Evolutionary conservation across 1,140 invertebrate species (phyloP), one percentile per base, ranked within the genome.

Genomic region (Drosophila melanogaster): DNA sequence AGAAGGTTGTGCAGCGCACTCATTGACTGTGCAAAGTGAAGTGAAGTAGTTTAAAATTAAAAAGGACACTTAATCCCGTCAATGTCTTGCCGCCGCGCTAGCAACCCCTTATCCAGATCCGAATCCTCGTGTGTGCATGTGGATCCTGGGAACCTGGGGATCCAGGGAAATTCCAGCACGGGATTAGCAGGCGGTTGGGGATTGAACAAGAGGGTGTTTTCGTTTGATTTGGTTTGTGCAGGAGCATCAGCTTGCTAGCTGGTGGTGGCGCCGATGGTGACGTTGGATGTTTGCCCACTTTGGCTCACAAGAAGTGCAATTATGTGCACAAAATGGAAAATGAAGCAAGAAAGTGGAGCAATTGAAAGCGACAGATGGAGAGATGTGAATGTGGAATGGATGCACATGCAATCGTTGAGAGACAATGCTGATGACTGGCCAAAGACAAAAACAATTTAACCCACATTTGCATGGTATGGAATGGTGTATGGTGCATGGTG

Each of bases 1-100:
- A 17, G 47, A 24, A 10, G 44, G 6, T 12, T 40, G 8, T 12
- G 60, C 49, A 59, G 50, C 55, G 33, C 58, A 59, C 75, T 79
- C 80, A 84, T 76, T 72, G 66, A 76, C 78, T 87, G 83, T 73
- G 79, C 69, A 86, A 76, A 87, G 76, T 84, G 70, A 87, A 80
- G 79, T 80, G 84, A 83, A 87, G 84, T 87, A 83, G 77, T 87
- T 87, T 77, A 80, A 89, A 87, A 87, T 87, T 87, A 87, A 89
- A 89, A 87, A 84, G 84, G 84, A 89, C 84, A 89, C 79, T 84
- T 74, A 83, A 89, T 89, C 84, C 84, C 70, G 83, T 81, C 74
- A 78, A 79, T 71, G 81, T 77, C 58, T 61, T 81, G 72, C 71
- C 69, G 64, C 51, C 74, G 66, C 72, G 81, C 73, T 43, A 44